phyloP scores from a whole-genome alignment of 2,113 vertebrate genomes.

The Arenaria interpres region DNA sequence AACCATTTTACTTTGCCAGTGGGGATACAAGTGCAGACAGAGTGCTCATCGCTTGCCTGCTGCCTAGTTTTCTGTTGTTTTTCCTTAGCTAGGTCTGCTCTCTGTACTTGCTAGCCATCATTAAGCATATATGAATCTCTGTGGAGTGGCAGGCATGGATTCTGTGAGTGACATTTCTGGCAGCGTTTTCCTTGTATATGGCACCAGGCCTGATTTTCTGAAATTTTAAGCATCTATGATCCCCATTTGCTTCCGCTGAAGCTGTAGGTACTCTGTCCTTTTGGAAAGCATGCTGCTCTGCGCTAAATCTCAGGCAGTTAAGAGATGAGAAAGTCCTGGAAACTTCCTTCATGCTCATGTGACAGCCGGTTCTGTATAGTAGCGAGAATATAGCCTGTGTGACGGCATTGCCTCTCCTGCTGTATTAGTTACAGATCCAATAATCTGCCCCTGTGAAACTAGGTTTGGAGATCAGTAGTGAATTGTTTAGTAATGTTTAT shows the following conservation, averaged over 20 bases:
- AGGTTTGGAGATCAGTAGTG: constrained; percentile 28
- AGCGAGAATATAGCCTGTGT: not conserved
- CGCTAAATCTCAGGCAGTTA: constrained; percentile 30
- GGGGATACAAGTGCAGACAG: constrained; percentile 37
- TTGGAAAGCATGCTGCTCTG: constrained; percentile 25
- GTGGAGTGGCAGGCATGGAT: constrained; percentile 42
- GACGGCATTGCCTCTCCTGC: not conserved
- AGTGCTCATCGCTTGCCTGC: constrained; percentile 31
- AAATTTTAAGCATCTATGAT: constrained; percentile 49
- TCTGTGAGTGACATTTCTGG: constrained; percentile 64
- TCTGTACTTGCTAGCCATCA: constrained; percentile 59
- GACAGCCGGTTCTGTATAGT: not conserved
- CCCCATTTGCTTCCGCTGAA: constrained; percentile 35
- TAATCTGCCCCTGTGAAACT: constrained; percentile 39
- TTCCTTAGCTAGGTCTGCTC: constrained; percentile 56
- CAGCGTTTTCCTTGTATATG: constrained; percentile 2
- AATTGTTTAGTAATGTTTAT: constrained; percentile 57
- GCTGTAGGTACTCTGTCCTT: constrained; percentile 34
- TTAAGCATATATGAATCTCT: constrained; percentile 54
- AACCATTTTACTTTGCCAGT: constrained; percentile 49
- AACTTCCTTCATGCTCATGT: not conserved
- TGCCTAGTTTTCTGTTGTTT: constrained; percentile 59
- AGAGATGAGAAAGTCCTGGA: constrained; percentile 39
- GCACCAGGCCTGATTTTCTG: constrained; percentile 54
- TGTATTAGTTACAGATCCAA: not conserved